phyloP scores from a whole-genome alignment of 2,113 vertebrate genomes.

The Triplophysa dalaica region DNA sequence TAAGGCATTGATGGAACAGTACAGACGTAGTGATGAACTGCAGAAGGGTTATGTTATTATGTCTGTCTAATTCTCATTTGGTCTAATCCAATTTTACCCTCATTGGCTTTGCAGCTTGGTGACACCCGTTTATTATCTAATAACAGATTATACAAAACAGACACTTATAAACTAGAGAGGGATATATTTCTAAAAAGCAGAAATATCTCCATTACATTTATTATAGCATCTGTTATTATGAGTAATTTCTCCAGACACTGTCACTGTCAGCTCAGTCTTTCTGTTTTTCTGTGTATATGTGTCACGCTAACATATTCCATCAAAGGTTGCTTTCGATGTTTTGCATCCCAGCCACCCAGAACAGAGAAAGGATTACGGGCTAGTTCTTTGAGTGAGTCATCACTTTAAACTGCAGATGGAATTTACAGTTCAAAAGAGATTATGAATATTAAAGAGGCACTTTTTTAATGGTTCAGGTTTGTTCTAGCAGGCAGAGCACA shows the following conservation, averaged over 20 bases:
- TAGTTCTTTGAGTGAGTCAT: conserved; percentile 73
- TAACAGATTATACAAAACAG: conserved; percentile 51
- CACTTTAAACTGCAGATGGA: conserved; percentile 77
- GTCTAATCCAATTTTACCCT: neutral
- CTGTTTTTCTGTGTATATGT: conserved; percentile 16
- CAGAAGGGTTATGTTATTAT: neutral
- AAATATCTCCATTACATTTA: too few species aligned
- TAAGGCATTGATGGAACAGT: neutral
- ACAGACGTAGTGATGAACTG: neutral
- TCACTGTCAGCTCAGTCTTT: conserved; percentile 10
- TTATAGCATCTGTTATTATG: neutral
- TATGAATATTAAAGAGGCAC: conserved; percentile 74
- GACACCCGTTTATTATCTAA: conserved; percentile 52
- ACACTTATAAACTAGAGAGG: conserved; percentile 26
- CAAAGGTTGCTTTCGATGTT: conserved; percentile 68
- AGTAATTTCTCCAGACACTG: conserved; percentile 6
- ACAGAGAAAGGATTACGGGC: conserved; percentile 73
- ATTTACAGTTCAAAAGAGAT: conserved; percentile 76
- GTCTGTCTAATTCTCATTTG: neutral
- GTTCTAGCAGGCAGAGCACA: conserved; percentile 61
- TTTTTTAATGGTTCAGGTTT: conserved; percentile 67
- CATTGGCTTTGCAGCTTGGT: conserved; percentile 44
- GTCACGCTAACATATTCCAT: conserved; percentile 67
- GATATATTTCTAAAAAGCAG: neutral
- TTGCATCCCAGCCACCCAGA: conserved; percentile 67